Percentiles rank a stretch among this genome's conserved stretches.
Conservation (phyloP, 1,140 invertebrate species). For the Gonatopus flavifemur region DNA sequence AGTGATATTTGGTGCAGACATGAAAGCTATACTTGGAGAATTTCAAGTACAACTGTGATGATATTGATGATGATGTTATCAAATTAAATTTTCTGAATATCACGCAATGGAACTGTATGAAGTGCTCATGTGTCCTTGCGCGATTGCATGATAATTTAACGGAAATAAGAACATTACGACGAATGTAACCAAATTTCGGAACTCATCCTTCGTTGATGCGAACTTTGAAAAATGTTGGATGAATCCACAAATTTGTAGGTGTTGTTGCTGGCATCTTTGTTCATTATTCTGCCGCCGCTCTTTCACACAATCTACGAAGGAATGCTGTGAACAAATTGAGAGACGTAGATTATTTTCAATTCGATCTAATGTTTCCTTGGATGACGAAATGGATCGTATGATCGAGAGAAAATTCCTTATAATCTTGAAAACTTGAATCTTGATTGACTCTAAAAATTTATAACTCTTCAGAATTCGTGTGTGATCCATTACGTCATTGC, state of each 20-base stretch:
- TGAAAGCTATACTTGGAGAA: too few relatives aligned
- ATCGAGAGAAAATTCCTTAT: too few relatives aligned
- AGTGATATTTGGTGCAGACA: too few relatives aligned
- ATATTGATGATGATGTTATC: neutral
- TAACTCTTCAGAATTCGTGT: too few relatives aligned
- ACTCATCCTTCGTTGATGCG: conserved; percentile 28
- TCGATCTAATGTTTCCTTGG: too few relatives aligned
- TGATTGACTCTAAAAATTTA: too few relatives aligned
- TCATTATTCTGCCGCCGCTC: conserved; percentile 35
- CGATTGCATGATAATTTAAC: conserved; percentile 7
- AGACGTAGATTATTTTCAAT: too few relatives aligned
- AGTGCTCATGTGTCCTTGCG: neutral
- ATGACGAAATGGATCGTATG: neutral
- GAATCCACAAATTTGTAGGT: conserved; percentile 13
- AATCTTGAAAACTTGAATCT: too few relatives aligned
- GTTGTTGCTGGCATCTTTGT: conserved; percentile 19
- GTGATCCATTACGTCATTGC: too few relatives aligned
- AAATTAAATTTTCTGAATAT: neutral
- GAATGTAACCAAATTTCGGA: conserved; percentile 26
- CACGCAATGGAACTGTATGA: conserved; percentile 6
- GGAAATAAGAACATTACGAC: conserved; percentile 16
- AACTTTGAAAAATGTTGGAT: conserved; percentile 8
- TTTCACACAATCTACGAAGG: conserved; percentile 71
- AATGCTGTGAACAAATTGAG: conserved; percentile 65
- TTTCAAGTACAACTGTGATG: too few relatives aligned